A percentile compares a stretch with the other conserved stretches of the same genome.
Evolutionary conservation across 2,797 vertebrate species (phyloP).

Genomic region (Rhabdomys pumilio): DNA sequence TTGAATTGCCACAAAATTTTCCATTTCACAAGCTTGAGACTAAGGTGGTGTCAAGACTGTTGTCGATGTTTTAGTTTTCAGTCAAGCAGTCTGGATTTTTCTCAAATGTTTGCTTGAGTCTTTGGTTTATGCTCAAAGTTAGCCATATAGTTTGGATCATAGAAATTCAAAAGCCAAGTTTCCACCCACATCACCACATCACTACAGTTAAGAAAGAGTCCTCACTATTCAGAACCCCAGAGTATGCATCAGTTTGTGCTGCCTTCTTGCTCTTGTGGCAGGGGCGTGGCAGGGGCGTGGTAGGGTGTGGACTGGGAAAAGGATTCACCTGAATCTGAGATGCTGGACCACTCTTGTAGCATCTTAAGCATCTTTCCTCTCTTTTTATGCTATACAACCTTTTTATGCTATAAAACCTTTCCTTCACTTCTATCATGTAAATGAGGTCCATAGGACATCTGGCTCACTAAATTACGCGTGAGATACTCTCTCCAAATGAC

Average conservation of each 20-base stretch:
- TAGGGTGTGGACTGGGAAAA: conserved; percentile 24
- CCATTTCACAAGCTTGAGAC: not conserved
- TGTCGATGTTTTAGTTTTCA: not conserved
- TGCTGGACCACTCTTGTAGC: conserved; percentile 71
- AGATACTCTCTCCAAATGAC: conserved; percentile 58
- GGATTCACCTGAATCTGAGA: conserved; percentile 69
- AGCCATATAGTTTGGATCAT: conserved; percentile 38
- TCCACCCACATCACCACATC: conserved; percentile 39
- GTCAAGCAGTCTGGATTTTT: not conserved
- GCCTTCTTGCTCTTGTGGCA: not conserved
- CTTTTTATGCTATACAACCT: not conserved
- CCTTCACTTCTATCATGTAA: conserved; percentile 66
- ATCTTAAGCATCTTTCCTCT: conserved; percentile 59
- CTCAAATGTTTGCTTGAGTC: not conserved
- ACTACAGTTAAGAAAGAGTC: conserved; percentile 46
- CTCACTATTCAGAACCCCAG: conserved; percentile 1
- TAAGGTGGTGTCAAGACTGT: too few species aligned
- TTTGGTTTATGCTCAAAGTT: conserved; percentile 31
- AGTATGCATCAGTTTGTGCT: not conserved
- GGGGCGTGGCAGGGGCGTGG: too few species aligned
- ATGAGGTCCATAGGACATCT: conserved; percentile 70
- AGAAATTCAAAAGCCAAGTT: conserved; percentile 25
- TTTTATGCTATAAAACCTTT: not conserved
- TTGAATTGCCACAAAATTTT: not conserved
- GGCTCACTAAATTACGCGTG: conserved; percentile 37